Conservation (phyloP, 2,113 vertebrate species). For the Actenoides hombroni region DNA sequence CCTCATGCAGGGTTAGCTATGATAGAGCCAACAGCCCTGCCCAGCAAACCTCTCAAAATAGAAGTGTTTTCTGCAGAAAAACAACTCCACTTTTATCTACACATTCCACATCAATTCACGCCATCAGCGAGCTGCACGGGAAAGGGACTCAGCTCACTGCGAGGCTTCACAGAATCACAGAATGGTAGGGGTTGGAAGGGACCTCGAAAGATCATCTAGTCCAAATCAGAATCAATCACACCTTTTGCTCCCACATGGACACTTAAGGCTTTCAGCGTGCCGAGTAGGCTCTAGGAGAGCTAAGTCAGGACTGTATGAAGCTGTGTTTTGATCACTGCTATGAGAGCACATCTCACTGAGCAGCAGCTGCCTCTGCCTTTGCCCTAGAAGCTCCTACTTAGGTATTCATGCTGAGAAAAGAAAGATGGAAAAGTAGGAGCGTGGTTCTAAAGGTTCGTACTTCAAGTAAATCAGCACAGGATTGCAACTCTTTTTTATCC, state of each 20-base stretch:
- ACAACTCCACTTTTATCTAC: background rate
- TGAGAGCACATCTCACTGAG: background rate
- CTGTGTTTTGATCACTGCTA: background rate
- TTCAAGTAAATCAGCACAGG: background rate
- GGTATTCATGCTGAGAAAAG: background rate
- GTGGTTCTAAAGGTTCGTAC: background rate
- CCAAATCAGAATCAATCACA: background rate
- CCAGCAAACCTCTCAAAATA: background rate
- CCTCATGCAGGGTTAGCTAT: background rate
- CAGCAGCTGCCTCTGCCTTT: background rate
- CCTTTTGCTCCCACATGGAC: background rate
- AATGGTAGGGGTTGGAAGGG: too few relatives aligned
- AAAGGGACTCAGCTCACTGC: background rate
- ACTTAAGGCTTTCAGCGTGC: background rate
- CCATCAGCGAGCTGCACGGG: background rate
- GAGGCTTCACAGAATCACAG: background rate
- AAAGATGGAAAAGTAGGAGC: background rate
- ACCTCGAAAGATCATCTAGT: too few relatives aligned
- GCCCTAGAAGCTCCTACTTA: background rate
- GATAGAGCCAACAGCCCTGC: background rate
- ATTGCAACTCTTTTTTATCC: background rate
- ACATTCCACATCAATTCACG: background rate
- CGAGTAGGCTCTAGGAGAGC: background rate
- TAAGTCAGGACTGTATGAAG: background rate
- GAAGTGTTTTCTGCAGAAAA: background rate